Conservation (phyloP, 2,113 vertebrate species). For the Bufo gargarizans region DNA sequence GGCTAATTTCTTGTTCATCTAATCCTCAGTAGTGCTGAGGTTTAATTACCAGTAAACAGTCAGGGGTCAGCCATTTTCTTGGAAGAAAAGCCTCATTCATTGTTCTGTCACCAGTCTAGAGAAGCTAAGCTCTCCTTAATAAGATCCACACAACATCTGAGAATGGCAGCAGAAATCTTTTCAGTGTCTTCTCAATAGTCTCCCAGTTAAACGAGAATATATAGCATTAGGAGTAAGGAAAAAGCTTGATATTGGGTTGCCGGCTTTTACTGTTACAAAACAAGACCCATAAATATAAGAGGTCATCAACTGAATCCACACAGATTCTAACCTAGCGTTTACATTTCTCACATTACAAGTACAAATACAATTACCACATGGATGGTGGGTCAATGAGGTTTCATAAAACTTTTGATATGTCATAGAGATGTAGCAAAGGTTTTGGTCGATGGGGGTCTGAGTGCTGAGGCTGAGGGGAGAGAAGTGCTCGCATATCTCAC, state of each 20-base stretch:
- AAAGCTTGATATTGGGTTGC: not conserved
- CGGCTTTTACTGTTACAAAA: not conserved
- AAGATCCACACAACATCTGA: not conserved
- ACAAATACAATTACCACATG: too few species aligned
- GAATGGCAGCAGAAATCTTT: not conserved
- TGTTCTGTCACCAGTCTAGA: slow-evolving; percentile 11
- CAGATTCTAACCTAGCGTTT: not conserved
- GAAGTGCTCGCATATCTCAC: too few species aligned
- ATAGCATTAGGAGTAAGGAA: not conserved
- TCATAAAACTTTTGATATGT: too few species aligned
- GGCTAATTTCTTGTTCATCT: slow-evolving; percentile 52
- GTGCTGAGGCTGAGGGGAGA: too few species aligned
- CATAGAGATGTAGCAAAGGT: too few species aligned
- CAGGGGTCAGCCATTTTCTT: slow-evolving; percentile 34
- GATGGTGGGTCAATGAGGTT: too few species aligned
- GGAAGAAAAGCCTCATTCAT: slow-evolving; percentile 25
- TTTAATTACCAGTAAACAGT: slow-evolving; percentile 42
- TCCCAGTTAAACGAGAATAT: not conserved
- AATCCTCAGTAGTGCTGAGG: slow-evolving; percentile 30
- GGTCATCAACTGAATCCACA: not conserved
- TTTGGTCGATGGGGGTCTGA: too few species aligned
- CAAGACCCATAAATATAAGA: not conserved
- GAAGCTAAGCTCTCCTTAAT: slow-evolving; percentile 29
- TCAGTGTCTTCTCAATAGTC: not conserved
- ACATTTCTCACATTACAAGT: too few species aligned